These are phyloP conservation scores for Sciurus vulgaris DNA, from an alignment of 2,797 vertebrate species.

Conservation along the genomic window DNA sequence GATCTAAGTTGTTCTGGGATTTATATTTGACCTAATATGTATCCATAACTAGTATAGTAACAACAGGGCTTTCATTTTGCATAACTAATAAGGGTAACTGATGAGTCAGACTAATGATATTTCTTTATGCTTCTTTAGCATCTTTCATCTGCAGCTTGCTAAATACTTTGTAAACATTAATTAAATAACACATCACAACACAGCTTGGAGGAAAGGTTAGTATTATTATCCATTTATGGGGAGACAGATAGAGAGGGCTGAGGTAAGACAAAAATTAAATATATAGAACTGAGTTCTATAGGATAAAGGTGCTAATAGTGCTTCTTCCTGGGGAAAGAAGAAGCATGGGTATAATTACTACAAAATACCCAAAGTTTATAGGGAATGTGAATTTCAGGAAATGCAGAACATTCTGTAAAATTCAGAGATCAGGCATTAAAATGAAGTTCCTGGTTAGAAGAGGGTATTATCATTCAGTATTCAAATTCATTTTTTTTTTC, in stretches of 20 bases:
- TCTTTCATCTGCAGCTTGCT: conserved; percentile 80
- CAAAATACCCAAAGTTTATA: conserved; percentile 18
- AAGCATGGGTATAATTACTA: conserved; percentile 38
- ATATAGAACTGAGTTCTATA: conserved; percentile 9
- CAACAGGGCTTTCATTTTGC: conserved; percentile 65
- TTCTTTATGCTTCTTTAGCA: conserved; percentile 51
- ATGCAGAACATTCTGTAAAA: conserved; percentile 21
- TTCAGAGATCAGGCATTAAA: conserved; percentile 16
- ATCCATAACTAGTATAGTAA: conserved; percentile 55
- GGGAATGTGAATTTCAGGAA: conserved; percentile 45
- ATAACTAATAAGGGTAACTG: conserved; percentile 58
- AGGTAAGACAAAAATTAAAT: conserved; percentile 60
- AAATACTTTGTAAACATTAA: conserved; percentile 78
- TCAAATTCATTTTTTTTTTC: conserved; percentile 50
- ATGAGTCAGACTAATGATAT: conserved; percentile 78
- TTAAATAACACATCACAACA: conserved; percentile 75
- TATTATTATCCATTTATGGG: conserved; percentile 67
- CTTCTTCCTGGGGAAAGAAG: neutral
- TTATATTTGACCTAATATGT: conserved; percentile 57
- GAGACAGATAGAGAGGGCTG: conserved; percentile 38
- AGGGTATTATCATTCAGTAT: neutral
- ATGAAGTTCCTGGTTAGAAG: neutral
- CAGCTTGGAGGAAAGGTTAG: conserved; percentile 61
- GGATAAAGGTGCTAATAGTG: neutral
- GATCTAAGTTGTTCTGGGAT: conserved; percentile 33